Evolutionary conservation across 2,113 vertebrate genomes (phyloP).

Genomic region (Gopherus evgoodei): DNA sequence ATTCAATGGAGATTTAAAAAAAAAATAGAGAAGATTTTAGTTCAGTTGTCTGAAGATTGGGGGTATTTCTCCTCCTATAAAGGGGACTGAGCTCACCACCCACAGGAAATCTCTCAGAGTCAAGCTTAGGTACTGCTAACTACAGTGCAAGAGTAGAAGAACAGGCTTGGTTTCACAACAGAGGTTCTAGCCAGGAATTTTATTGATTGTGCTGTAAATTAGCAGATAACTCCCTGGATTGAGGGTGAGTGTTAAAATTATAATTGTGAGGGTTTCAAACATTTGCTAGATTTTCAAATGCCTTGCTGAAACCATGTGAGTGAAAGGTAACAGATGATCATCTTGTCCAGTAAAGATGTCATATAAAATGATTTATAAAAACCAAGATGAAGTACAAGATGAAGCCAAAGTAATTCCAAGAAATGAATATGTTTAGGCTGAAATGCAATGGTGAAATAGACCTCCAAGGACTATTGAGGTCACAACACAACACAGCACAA

Average conservation of each 20-base stretch:
- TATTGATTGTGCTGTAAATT: neutral
- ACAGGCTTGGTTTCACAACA: constrained; percentile 14
- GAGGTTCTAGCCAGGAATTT: neutral
- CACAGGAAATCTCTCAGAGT: neutral
- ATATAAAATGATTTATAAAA: neutral
- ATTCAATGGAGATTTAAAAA: neutral
- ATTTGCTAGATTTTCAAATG: neutral
- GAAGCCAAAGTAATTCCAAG: neutral
- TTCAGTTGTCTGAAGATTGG: neutral
- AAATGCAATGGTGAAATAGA: neutral
- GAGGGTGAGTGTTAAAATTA: neutral
- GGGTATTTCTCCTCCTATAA: neutral
- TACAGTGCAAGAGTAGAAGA: neutral
- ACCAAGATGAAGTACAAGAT: neutral
- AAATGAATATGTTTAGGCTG: neutral
- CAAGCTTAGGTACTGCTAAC: neutral
- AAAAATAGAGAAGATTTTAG: neutral
- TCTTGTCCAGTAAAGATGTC: neutral
- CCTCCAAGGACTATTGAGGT: neutral
- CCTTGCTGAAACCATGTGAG: neutral
- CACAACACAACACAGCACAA: neutral
- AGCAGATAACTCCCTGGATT: neutral
- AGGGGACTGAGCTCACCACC: neutral
- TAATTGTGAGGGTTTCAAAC: neutral
- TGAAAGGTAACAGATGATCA: neutral